Base-by-base conservation (phyloP, 2,797 vertebrate species). In the Ambastaia sidthimunki region DNA sequence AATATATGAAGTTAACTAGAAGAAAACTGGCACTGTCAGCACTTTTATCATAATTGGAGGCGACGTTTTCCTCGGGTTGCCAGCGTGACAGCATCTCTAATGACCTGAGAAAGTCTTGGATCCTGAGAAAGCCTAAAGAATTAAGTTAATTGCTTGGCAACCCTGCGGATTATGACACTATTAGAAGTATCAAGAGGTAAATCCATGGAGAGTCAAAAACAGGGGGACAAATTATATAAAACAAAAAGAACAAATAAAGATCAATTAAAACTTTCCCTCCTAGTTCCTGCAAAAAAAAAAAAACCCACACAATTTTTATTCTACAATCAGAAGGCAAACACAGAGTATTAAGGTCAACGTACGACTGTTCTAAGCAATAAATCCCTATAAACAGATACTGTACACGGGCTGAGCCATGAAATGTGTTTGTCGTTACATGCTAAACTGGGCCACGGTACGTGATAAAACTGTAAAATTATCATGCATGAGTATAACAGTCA, bases 121-220 rank as follows among this genome's bases (percentile, higher is more conserved):
- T 59, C 48, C 18, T 54, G 37, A 71, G 28, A 2, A 15, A 55
- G 59, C 60, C 48, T 70, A 11, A 3, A 4, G 63, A 73, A 44
- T 60, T 73, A 57, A 19, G 75, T 71, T 44, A 76, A 78, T 66
- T 50, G 44, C 70, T 67, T 71, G 73, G 80, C 52, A 78, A 28
- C 19, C 47, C 19, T 67, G 59, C 44, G 18, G 71, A 72, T 23
- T 41, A 31, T 77, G 74, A 82, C 13, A 83, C 79, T 54, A 78
- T 84, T 76, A 82, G 48, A 66, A 59, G 57, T 60, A 23, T 15
- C 3, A 25, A 34, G 4, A 16, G n/a, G 47, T 47, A 81, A 71
- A 74, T 66, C 16, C 44, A 41, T n/a, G 3, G 19, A 37, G 62
- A 75, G 11, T 77, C 41, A 67, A 47, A 11, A 21, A 15, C 44